Conservation (phyloP, 64 coral and sea anemone genomes). For the Montipora sp. region DNA sequence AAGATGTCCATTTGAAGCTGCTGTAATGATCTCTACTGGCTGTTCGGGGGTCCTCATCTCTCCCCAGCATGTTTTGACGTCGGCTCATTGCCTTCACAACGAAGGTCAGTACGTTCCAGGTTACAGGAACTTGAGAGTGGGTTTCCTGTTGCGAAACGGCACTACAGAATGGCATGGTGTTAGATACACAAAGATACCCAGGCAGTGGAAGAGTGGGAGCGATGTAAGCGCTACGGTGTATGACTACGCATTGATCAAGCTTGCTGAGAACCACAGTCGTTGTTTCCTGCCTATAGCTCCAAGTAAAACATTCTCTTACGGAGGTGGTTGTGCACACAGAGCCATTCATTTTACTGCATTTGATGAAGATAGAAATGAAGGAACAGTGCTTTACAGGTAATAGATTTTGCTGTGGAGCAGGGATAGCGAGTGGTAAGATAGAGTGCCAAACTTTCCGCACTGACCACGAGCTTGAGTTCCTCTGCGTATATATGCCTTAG, state of each 20-base stretch:
- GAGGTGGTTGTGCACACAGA: constrained; percentile 17
- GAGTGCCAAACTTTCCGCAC: too few relatives aligned
- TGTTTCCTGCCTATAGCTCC: constrained; percentile 66
- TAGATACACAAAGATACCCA: constrained; percentile 54
- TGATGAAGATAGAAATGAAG: constrained; percentile 89
- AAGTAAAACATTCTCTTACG: constrained; percentile 62
- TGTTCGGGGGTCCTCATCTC: constrained; percentile 86
- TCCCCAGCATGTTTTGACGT: constrained; percentile 80
- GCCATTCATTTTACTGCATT: constrained; percentile 95
- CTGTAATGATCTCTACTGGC: constrained; percentile 86
- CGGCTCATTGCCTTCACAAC: constrained; percentile 92
- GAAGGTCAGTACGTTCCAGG: constrained; percentile 82
- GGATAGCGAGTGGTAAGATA: too few relatives aligned
- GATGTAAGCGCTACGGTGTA: constrained; percentile 76
- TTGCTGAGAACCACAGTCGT: constrained; percentile 67
- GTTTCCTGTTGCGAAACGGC: constrained; percentile 65
- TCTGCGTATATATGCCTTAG: too few relatives aligned
- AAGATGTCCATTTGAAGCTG: constrained; percentile 80
- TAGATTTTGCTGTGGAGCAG: neutral
- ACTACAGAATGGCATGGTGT: constrained; percentile 72
- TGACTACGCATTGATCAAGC: constrained; percentile 85
- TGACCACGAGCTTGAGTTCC: too few relatives aligned
- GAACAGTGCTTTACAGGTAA: constrained; percentile 95
- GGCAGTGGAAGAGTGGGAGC: constrained; percentile 76
- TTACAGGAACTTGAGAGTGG: constrained; percentile 70